phyloP scores from a whole-genome alignment of 2,888 invertebrate genomes.

The Germaria angustata region DNA sequence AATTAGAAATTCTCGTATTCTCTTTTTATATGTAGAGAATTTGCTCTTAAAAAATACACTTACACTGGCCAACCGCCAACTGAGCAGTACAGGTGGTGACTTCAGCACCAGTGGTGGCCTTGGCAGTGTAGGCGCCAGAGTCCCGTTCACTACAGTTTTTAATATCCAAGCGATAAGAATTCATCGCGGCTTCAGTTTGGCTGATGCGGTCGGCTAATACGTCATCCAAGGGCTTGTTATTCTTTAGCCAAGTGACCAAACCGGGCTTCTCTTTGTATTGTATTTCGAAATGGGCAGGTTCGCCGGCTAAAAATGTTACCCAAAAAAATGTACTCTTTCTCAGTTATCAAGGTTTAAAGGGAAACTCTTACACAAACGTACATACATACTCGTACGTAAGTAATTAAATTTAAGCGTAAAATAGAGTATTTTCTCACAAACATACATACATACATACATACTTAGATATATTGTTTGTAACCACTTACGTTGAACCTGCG shows the following conservation, averaged over 20 bases:
- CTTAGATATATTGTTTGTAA: not conserved
- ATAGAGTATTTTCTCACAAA: not conserved
- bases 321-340: too few relatives aligned
- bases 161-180: slow-evolving; percentile 86
- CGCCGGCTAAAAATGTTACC: slow-evolving; percentile 84
- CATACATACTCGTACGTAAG: not conserved
- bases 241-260: slow-evolving; percentile 91
- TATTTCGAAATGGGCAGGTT: slow-evolving; percentile 90
- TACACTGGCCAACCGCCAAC: slow-evolving; percentile 91
- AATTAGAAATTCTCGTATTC: not conserved
- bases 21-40: too few relatives aligned
- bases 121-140: slow-evolving; percentile 93
- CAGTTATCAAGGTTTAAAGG: not conserved
- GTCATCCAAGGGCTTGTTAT: slow-evolving; percentile 90
- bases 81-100: slow-evolving; percentile 92
- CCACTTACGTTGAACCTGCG: slow-evolving; percentile 89
- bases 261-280: slow-evolving; percentile 84
- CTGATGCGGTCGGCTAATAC: slow-evolving; percentile 87
- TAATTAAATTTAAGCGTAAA: not conserved
- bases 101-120: slow-evolving; percentile 90
- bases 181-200: slow-evolving; percentile 83
- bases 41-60: slow-evolving; percentile 76
- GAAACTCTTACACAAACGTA: not conserved
- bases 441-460: not conserved
- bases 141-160: slow-evolving; percentile 89